Evolutionary conservation across 2,797 vertebrate genomes (phyloP).

Genomic region (Gobionotothen gibberifrons): DNA sequence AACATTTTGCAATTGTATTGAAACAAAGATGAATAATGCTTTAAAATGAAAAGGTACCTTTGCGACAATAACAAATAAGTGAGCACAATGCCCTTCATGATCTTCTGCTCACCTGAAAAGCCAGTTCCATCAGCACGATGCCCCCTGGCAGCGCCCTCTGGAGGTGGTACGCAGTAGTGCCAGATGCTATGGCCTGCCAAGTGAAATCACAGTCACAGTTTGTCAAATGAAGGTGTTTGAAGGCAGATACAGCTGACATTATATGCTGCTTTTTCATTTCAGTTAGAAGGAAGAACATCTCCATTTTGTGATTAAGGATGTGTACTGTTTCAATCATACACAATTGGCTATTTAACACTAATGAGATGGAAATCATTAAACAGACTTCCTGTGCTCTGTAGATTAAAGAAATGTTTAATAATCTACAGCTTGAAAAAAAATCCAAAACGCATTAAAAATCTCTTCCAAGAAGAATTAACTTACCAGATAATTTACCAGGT

Average conservation of each 20-base stretch:
- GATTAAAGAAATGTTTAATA: too few species aligned
- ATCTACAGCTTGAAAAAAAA: too few species aligned
- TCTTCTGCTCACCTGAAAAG: conserved; percentile 90
- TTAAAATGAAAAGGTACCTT: too few species aligned
- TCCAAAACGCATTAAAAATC: too few species aligned
- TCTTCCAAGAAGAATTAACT: too few species aligned
- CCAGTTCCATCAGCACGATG: conserved; percentile 96
- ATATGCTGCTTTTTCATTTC: background rate
- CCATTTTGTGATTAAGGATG: background rate
- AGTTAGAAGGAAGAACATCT: background rate
- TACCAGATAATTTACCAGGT: too few species aligned
- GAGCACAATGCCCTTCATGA: background rate
- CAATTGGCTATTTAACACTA: too few species aligned
- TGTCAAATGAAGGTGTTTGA: background rate
- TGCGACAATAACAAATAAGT: background rate
- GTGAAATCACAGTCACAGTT: background rate
- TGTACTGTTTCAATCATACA: background rate
- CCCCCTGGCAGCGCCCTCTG: conserved; percentile 97
- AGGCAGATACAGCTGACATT: background rate
- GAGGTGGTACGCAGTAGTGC: conserved; percentile 89
- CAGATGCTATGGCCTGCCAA: conserved; percentile 83
- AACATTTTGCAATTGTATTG: too few species aligned
- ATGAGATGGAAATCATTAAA: too few species aligned
- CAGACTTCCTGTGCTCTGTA: too few species aligned
- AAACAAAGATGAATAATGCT: too few species aligned